phyloP scores from a whole-genome alignment of 2,113 vertebrate genomes.

The Fulmarus glacialis region DNA sequence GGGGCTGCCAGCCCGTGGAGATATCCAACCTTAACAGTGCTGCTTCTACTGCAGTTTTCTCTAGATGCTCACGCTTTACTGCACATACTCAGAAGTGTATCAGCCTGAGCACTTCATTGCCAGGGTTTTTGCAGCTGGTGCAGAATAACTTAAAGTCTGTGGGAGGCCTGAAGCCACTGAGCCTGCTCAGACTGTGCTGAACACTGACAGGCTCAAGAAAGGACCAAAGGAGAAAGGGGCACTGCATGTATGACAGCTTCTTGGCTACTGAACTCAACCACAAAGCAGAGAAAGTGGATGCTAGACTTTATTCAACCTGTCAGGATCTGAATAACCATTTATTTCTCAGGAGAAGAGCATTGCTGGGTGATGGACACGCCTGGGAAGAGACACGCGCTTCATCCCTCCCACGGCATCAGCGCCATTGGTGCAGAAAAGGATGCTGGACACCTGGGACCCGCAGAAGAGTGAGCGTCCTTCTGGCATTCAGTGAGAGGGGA shows the following conservation, averaged over 20 bases:
- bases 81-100: background rate
- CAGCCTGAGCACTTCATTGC: background rate
- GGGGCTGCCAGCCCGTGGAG: background rate
- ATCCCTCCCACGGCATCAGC: background rate
- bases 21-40: background rate
- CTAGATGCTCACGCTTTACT: background rate
- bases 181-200: background rate
- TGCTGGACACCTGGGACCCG: background rate
- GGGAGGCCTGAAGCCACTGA: background rate
- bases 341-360: background rate
- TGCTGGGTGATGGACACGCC: background rate
- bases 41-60: background rate
- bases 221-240: background rate
- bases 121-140: background rate
- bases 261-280: background rate
- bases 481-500: background rate
- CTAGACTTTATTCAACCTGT: background rate
- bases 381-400: background rate
- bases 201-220: background rate
- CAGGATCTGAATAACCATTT: background rate
- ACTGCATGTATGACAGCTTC: background rate
- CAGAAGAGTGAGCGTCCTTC: rapidly evolving
- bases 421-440: background rate
- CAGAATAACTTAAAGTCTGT: background rate
- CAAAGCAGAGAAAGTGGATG: background rate